Percentiles rank a stretch among this genome's conserved stretches.
Evolutionary conservation across 2,888 invertebrate genomes (phyloP).

Genomic region (Chrysopilus asiliformis): DNA sequence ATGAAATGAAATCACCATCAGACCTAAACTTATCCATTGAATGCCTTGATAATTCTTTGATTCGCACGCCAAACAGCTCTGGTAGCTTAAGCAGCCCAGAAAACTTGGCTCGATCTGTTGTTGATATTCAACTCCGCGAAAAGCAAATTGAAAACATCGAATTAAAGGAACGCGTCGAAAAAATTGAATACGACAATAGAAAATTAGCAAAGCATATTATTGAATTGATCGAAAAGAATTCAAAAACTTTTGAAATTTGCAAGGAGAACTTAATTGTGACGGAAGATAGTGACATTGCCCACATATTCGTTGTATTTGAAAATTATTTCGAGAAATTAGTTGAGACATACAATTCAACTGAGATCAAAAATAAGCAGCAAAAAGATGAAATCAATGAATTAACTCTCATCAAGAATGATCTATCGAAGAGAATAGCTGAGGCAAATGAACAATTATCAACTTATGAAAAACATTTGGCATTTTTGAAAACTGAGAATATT

Average conservation of each 20-base stretch:
- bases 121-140: slow-evolving; percentile 32
- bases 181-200: slow-evolving; percentile 16
- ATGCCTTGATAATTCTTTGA: slow-evolving; percentile 22
- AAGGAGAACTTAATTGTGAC: slow-evolving; percentile 15
- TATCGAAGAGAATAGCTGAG: no score
- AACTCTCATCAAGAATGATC: no score
- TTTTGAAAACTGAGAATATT: no score
- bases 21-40: slow-evolving; percentile 26
- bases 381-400: slow-evolving; percentile 1
- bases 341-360: no score
- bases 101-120: slow-evolving; percentile 28
- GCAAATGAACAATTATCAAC: no score
- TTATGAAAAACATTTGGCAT: no score
- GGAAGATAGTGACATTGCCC: slow-evolving; percentile 13
- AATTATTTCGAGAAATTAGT: slow-evolving; percentile 17
- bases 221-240: slow-evolving; percentile 13
- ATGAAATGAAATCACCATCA: slow-evolving; percentile 21
- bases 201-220: slow-evolving; percentile 19
- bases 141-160: slow-evolving; percentile 27
- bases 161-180: slow-evolving; percentile 18
- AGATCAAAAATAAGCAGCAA: no score
- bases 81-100: slow-evolving; percentile 24
- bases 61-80: slow-evolving; percentile 19
- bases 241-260: slow-evolving; percentile 16
- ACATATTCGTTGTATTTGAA: slow-evolving; percentile 20